phyloP scores from a whole-genome alignment of 2,113 vertebrate genomes.

The Aspidoscelis tigris region DNA sequence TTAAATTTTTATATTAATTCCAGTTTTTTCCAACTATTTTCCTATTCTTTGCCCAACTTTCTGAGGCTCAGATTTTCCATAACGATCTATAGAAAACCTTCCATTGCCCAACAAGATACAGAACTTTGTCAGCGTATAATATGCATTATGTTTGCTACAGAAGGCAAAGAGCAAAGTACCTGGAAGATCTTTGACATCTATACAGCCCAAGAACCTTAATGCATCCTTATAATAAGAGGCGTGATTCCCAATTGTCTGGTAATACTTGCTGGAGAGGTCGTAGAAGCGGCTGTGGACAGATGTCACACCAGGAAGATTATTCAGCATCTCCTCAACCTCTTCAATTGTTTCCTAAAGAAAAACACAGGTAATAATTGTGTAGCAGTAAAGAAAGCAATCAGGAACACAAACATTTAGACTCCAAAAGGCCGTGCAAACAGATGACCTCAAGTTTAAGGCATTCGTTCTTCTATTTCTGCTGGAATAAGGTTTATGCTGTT shows the following conservation, averaged over 20 bases:
- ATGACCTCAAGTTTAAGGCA: no score
- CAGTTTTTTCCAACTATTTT: not conserved
- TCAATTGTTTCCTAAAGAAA: conserved; percentile 88
- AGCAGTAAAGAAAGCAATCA: not conserved
- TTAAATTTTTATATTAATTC: not conserved
- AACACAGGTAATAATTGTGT: not conserved
- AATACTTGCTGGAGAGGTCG: conserved; percentile 97
- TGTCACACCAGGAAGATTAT: conserved; percentile 88
- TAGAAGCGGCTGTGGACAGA: conserved; percentile 97
- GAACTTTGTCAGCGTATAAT: not conserved
- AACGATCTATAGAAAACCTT: not conserved
- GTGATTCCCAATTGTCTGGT: conserved; percentile 94
- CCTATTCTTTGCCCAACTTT: not conserved
- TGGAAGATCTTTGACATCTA: conserved; percentile 91
- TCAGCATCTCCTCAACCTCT: conserved; percentile 93
- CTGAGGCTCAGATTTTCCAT: rapidly evolving
- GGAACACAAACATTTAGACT: not conserved
- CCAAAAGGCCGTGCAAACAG: not conserved
- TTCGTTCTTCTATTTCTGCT: not conserved
- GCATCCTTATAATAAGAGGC: conserved; percentile 96
- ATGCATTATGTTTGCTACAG: not conserved
- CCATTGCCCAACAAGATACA: not conserved
- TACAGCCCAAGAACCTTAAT: conserved; percentile 92
- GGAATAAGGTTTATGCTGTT: not conserved
- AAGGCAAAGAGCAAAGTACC: conserved; percentile 70